Conservation (phyloP, 2,797 vertebrate genomes). For the Leuciscus waleckii region DNA sequence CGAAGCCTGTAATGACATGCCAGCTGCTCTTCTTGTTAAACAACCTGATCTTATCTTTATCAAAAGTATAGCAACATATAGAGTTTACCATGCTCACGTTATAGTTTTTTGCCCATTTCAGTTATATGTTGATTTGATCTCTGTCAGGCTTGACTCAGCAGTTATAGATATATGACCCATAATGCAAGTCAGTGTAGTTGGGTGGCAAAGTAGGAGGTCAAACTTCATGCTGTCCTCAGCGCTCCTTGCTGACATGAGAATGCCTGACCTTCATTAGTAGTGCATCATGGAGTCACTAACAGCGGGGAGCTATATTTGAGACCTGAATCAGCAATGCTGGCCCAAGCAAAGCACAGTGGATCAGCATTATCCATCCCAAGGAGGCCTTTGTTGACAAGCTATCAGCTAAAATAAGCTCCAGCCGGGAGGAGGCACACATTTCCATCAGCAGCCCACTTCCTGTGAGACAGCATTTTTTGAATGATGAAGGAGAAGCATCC, state of each 20-base stretch:
- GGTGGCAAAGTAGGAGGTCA: constrained; percentile 31
- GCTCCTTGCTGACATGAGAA: constrained; percentile 34
- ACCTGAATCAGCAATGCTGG: constrained; percentile 50
- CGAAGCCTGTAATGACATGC: constrained; percentile 19
- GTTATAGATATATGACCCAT: not conserved
- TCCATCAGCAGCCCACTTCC: constrained; percentile 42
- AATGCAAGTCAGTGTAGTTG: not conserved
- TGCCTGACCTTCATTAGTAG: constrained; percentile 48
- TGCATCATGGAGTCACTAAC: constrained; percentile 42
- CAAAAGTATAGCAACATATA: not conserved
- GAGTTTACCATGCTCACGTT: not conserved
- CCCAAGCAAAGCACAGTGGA: constrained; percentile 43
- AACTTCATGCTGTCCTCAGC: constrained; percentile 34
- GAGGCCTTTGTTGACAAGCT: constrained; percentile 50
- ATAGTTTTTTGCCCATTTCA: not conserved
- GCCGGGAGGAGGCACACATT: constrained; percentile 27
- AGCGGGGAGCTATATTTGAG: constrained; percentile 42
- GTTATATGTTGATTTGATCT: not conserved
- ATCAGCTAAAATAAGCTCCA: constrained; percentile 51
- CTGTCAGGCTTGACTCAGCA: not conserved
- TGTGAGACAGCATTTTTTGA: constrained; percentile 56
- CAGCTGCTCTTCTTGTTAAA: not conserved
- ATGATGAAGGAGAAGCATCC: constrained; percentile 43
- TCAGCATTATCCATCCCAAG: constrained; percentile 51
- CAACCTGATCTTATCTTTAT: constrained; percentile 8